Evolutionary conservation across 1,140 invertebrate species (phyloP).

Genomic region (Tetramorium parvispinum): DNA sequence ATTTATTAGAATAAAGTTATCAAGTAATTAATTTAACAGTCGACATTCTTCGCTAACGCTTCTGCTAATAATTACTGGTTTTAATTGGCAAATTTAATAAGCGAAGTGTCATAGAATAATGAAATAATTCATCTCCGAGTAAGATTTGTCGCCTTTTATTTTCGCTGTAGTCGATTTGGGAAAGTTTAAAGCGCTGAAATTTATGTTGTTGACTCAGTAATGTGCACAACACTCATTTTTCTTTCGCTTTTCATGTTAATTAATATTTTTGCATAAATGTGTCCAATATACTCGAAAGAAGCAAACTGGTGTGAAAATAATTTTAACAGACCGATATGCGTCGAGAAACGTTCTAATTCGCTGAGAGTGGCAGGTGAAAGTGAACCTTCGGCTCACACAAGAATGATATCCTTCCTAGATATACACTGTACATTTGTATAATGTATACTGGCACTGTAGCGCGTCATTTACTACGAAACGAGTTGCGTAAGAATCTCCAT

Average conservation of each 20-base stretch:
- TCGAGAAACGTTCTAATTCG: background rate
- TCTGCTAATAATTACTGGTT: background rate
- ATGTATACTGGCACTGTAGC: background rate
- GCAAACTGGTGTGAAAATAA: background rate
- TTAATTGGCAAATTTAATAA: background rate
- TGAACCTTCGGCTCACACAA: background rate
- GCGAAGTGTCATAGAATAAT: background rate
- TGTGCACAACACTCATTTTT: background rate
- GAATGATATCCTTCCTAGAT: background rate
- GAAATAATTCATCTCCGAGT: background rate
- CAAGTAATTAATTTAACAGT: background rate
- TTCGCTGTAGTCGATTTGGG: background rate
- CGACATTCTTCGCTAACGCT: background rate
- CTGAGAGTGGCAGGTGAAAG: background rate
- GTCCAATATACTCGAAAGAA: background rate
- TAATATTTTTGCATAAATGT: background rate
- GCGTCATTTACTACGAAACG: background rate
- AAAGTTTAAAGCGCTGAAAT: background rate
- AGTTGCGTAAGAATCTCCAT: conserved; percentile 35
- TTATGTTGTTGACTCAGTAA: background rate
- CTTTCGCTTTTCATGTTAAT: background rate
- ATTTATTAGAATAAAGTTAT: background rate
- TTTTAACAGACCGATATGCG: background rate
- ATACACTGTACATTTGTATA: background rate
- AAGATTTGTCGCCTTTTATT: background rate